A percentile compares a stretch with the other conserved stretches of the same genome.
Conservation (phyloP, 2,888 invertebrate species). For the Leptothorax acervorum region DNA sequence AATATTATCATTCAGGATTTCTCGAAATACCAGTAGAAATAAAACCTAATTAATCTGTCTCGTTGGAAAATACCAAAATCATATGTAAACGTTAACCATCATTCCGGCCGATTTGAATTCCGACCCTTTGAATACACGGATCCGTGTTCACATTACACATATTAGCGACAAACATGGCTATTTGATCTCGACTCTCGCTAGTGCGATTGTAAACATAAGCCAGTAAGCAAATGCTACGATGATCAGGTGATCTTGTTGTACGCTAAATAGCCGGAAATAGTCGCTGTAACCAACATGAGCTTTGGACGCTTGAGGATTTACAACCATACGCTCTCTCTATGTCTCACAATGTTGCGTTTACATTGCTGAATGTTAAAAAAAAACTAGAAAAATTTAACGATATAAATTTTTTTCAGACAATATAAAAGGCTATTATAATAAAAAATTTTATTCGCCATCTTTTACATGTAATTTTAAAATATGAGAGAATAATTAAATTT, state of each 20-base stretch:
- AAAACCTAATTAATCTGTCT: conserved; percentile 16
- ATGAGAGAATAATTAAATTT: conserved; percentile 1
- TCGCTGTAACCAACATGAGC: background rate
- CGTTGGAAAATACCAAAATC: conserved; percentile 12
- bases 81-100: conserved; percentile 48
- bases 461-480: conserved; percentile 10
- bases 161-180: conserved; percentile 54
- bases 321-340: background rate
- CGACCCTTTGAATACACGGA: conserved; percentile 52
- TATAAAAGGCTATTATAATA: background rate
- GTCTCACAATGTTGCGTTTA: background rate
- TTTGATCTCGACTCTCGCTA: conserved; percentile 56
- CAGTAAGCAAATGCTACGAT: conserved; percentile 54
- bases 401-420: background rate
- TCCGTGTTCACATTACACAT: conserved; percentile 53
- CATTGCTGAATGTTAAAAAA: background rate
- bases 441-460: background rate
- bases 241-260: conserved; percentile 46
- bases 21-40: conserved; percentile 1
- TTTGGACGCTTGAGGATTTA: conserved; percentile 4
- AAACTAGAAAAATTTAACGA: background rate
- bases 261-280: conserved; percentile 49
- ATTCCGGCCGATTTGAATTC: conserved; percentile 52
- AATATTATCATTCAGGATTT: conserved; percentile 2
- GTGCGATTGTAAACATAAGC: conserved; percentile 57